These are phyloP conservation scores for Girardia tigrina DNA, from an alignment of 2,888 invertebrate genomes.

Conservation along the genomic window DNA sequence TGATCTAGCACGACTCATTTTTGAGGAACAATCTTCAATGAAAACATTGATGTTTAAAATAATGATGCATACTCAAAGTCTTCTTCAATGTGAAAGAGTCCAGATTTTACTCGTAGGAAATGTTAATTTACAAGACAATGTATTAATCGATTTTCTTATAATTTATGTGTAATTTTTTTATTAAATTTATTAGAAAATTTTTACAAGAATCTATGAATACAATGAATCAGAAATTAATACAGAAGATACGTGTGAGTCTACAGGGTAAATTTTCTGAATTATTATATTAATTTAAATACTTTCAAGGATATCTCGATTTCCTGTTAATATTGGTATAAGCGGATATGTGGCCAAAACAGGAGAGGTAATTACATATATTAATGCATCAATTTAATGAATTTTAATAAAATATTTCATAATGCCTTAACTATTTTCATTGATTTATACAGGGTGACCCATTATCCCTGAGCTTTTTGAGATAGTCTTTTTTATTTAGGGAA, in stretches of 20 bases:
- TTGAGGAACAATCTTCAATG: constrained; percentile 48
- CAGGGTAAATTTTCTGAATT: background rate
- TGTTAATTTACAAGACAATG: background rate
- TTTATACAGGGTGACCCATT: too few relatives aligned
- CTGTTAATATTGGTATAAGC: constrained; percentile 83
- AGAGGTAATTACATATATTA: constrained; percentile 59
- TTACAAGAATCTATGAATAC: background rate
- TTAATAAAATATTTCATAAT: background rate
- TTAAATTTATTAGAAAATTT: background rate
- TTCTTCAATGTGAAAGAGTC: constrained; percentile 82
- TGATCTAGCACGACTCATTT: constrained; percentile 47
- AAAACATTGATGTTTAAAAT: constrained; percentile 47
- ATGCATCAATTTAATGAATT: background rate
- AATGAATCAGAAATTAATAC: background rate
- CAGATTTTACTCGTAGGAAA: constrained; percentile 64
- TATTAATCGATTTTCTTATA: background rate
- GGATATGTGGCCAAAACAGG: constrained; percentile 85
- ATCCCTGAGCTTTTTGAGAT: too few relatives aligned
- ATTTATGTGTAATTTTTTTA: too few relatives aligned
- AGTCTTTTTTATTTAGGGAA: too few relatives aligned
- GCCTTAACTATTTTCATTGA: too few relatives aligned
- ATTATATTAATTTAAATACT: background rate
- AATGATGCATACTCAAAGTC: constrained; percentile 55
- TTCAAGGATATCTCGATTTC: constrained; percentile 58
- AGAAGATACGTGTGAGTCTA: background rate